Evolutionary conservation across 2,888 invertebrate genomes (phyloP), one percentile per base, ranked within the genome.

Genomic region (Bombylius major): DNA sequence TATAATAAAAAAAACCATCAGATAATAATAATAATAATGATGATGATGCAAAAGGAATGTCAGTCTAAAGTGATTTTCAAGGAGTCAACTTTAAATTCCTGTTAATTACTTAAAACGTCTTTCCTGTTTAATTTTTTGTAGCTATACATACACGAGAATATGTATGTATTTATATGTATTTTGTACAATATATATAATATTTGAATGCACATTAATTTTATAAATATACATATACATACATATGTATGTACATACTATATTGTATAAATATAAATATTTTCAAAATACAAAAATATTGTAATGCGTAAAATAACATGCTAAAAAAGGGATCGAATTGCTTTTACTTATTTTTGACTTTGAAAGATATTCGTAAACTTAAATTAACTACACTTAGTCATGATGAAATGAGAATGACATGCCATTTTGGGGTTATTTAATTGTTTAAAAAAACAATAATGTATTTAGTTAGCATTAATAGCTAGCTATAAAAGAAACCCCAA

Each of bases 311-410:
- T 23, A 23, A 23, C 23, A 23, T 23, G 23, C 23, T 23, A 12
- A 46, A 13, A 13, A 50, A 50, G 51, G 51, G 33, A n/a, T 45
- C 32, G 52, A 42, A 42, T 42, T 42, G 11, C 39, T 11, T 11
- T 42, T 42, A 11, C 4, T 8, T 42, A 42, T 42, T 42, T 5
- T 42, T 56, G 51, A 54, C 56, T 54, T 51, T 50, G 13, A 9
- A 47, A 9, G 47, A 45, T 42, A 42, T 42, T 8, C 39, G 39
- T 42, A 39, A 34, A 8, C 36, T 50, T 51, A 54, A 58, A 64
- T 64, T 64, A 61, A 63, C 64, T 58, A 63, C 64, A 64, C 63
- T 65, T 62, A 62, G 63, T 63, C 63, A 63, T 63, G 62, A 63
- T 63, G 62, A 64, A 63, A 61, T 61, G 60, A 58, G 52, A 57